These are phyloP conservation scores for Psephotus haematonotus DNA, from an alignment of 2,113 vertebrate species.

Conservation along the genomic window DNA sequence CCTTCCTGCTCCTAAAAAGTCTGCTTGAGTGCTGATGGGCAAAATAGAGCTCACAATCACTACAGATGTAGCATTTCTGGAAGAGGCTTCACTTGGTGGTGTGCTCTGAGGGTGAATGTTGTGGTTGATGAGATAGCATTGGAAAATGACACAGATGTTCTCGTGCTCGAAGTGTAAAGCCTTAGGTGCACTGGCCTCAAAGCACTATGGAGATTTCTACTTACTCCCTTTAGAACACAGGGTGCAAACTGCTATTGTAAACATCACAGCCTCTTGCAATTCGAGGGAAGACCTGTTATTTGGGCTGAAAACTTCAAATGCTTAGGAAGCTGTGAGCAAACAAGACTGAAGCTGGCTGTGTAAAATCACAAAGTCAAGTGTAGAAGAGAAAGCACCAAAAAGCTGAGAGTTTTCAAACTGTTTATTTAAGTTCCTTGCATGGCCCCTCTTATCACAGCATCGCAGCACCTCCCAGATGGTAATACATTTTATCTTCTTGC, in stretches of 20 bases:
- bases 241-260: background rate
- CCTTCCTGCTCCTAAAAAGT: background rate
- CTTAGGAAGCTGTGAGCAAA: background rate
- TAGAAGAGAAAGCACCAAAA: background rate
- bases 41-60: background rate
- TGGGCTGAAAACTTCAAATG: background rate
- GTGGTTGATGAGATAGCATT: background rate
- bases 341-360: background rate
- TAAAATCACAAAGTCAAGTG: background rate
- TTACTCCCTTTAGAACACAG: background rate
- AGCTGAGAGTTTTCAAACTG: conserved; percentile 27
- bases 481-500: conserved; percentile 36
- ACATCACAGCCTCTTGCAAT: background rate
- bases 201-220: background rate
- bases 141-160: background rate
- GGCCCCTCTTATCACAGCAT: conserved; percentile 40
- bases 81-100: background rate
- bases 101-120: background rate
- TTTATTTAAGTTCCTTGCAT: conserved; percentile 33
- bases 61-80: background rate
- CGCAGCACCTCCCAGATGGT: background rate
- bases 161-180: background rate
- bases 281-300: background rate
- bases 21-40: background rate
- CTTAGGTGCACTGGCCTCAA: accelerated